A percentile compares a stretch with the other conserved stretches of the same genome.
phyloP scores from a whole-genome alignment of 1,140 invertebrate species.

The Drosophila auraria region DNA sequence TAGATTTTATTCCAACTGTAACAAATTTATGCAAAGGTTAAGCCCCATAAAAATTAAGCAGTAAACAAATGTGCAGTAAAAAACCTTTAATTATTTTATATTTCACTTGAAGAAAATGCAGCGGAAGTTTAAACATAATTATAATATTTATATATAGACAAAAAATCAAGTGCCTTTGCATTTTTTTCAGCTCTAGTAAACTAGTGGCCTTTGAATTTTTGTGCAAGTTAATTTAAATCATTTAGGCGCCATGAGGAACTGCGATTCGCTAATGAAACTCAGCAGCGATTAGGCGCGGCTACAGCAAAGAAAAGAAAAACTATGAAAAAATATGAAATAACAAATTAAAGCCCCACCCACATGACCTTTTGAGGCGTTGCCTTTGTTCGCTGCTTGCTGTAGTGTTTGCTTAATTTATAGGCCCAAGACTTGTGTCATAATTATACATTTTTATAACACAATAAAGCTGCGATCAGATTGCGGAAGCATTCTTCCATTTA shows the following conservation, averaged over 20 bases:
- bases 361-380: constrained; percentile 64
- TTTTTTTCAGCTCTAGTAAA: background rate
- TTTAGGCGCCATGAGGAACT: constrained; percentile 66
- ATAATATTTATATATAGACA: background rate
- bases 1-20: background rate
- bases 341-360: constrained; percentile 47
- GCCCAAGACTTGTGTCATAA: constrained; percentile 58
- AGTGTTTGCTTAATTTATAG: constrained; percentile 55
- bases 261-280: constrained; percentile 52
- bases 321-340: constrained; percentile 29
- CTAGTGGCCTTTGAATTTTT: constrained; percentile 4
- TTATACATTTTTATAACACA: constrained; percentile 48
- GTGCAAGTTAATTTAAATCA: constrained; percentile 30
- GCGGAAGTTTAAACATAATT: background rate
- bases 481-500: constrained; percentile 42
- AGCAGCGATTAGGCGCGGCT: constrained; percentile 44
- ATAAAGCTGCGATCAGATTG: constrained; percentile 40
- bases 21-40: constrained; percentile 20
- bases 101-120: background rate
- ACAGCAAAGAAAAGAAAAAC: background rate
- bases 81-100: background rate
- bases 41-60: background rate
- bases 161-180: background rate
- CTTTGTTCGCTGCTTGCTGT: constrained; percentile 14
- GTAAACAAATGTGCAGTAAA: background rate